Evolutionary conservation across 2,888 invertebrate species (phyloP).

Genomic region (Diplolepis rosae): DNA sequence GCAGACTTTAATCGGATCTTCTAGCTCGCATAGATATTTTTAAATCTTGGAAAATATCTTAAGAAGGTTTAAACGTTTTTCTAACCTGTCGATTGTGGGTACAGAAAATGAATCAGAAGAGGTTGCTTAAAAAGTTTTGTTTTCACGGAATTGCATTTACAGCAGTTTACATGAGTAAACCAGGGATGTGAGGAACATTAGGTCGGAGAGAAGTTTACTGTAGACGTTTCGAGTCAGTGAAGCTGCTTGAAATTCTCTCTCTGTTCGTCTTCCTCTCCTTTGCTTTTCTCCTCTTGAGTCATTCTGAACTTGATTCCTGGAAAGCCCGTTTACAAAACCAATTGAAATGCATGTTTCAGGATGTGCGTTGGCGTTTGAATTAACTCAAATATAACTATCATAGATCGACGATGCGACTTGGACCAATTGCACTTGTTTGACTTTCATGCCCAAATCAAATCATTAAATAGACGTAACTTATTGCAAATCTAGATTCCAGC

Average conservation of each 20-base stretch:
- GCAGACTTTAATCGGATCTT: too few relatives aligned
- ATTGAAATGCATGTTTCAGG: slow-evolving; percentile 11
- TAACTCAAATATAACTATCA: not conserved
- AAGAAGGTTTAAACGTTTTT: not conserved
- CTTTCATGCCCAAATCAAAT: slow-evolving; percentile 7
- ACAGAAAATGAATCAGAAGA: not conserved
- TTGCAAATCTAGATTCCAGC: not conserved
- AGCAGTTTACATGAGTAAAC: slow-evolving; percentile 20
- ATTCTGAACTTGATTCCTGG: slow-evolving; percentile 11
- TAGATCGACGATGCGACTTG: not conserved
- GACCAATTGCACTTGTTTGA: slow-evolving; percentile 3
- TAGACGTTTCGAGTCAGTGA: not conserved
- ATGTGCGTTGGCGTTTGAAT: not conserved
- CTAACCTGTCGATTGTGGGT: not conserved
- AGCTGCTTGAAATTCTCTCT: not conserved
- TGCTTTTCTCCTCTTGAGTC: not conserved
- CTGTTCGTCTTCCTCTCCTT: not conserved
- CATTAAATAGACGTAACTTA: not conserved
- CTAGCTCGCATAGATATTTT: too few relatives aligned
- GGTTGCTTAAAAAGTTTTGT: not conserved
- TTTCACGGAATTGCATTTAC: slow-evolving; percentile 1
- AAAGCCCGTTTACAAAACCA: not conserved
- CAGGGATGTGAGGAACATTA: not conserved
- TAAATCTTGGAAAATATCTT: too few relatives aligned
- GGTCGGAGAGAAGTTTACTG: not conserved